Evolutionary conservation across 2,888 invertebrate species (phyloP).

Genomic region (Agrotis clavis): DNA sequence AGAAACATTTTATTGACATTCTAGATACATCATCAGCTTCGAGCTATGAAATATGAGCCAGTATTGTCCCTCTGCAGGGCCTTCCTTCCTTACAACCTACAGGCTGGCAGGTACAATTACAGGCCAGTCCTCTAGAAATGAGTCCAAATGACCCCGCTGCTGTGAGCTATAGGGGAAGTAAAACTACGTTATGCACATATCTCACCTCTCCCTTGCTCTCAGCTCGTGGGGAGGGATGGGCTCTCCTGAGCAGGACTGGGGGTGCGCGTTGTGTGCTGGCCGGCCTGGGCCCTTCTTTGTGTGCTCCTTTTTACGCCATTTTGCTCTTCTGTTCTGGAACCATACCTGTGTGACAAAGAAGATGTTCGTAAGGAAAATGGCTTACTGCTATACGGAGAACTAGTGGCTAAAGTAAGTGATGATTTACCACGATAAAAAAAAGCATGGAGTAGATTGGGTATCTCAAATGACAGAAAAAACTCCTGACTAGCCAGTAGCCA

Average conservation of each 20-base stretch:
- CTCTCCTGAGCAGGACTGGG: conserved; percentile 99
- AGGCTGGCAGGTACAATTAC: too few relatives aligned
- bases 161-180: not conserved
- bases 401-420: too few relatives aligned
- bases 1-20: not conserved
- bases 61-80: too few relatives aligned
- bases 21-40: not conserved
- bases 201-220: conserved; percentile 95
- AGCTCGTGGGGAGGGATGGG: conserved; percentile 98
- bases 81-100: too few relatives aligned
- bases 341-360: conserved; percentile 95
- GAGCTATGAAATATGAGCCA: too few relatives aligned
- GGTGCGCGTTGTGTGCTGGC: conserved; percentile 99
- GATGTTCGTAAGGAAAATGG: not conserved
- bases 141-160: too few relatives aligned
- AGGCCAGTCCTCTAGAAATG: too few relatives aligned
- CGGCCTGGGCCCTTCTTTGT: conserved; percentile 99
- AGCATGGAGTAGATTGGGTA: too few relatives aligned
- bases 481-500: too few relatives aligned
- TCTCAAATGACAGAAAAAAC: too few relatives aligned
- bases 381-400: too few relatives aligned
- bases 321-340: conserved; percentile 99
- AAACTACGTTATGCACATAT: conserved; percentile 80
- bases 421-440: too few relatives aligned
- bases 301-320: conserved; percentile 99